These are phyloP conservation scores for Anoplophora glabripennis DNA, from an alignment of 1,140 invertebrate species.

Conservation along the genomic window DNA sequence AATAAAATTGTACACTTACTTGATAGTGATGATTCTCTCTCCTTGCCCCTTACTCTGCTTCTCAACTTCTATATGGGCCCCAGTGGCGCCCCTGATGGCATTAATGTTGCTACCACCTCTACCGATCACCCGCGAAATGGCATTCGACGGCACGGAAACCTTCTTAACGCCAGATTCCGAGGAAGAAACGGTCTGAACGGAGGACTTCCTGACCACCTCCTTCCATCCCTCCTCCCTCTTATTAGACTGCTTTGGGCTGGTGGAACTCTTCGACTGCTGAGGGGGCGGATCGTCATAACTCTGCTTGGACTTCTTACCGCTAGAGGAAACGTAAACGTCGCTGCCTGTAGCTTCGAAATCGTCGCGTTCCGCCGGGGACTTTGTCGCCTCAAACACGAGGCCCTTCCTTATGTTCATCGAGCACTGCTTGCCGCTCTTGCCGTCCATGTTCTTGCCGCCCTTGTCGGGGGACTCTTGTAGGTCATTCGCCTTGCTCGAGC, in stretches of 20 bases:
- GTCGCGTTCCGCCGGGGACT: slow-evolving; percentile 64
- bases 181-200: slow-evolving; percentile 51
- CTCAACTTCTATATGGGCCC: slow-evolving; percentile 96
- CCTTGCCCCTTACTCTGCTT: slow-evolving; percentile 93
- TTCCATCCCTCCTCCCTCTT: slow-evolving; percentile 94
- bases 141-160: slow-evolving; percentile 89
- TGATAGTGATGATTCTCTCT: slow-evolving; percentile 92
- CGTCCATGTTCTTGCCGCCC: slow-evolving; percentile 3
- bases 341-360: slow-evolving; percentile 68
- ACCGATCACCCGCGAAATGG: slow-evolving; percentile 93
- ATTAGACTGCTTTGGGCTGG: slow-evolving; percentile 70
- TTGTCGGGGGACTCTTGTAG: slow-evolving; percentile 7
- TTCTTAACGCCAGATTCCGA: slow-evolving; percentile 66
- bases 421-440: slow-evolving; percentile 1
- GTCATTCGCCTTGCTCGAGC: slow-evolving; percentile 26
- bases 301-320: slow-evolving; percentile 33
- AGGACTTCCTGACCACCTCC: slow-evolving; percentile 86
- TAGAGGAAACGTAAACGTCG: slow-evolving; percentile 55
- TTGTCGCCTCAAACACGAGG: slow-evolving; percentile 58
- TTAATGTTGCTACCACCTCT: slow-evolving; percentile 96
- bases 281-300: slow-evolving; percentile 17
- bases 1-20: slow-evolving; percentile 56
- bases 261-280: slow-evolving; percentile 27
- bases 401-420: slow-evolving; percentile 48
- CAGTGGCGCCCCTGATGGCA: slow-evolving; percentile 89